Percentiles rank a stretch among this genome's conserved stretches.
Conservation (phyloP, 2,888 invertebrate genomes). For the Limulus polyphemus region DNA sequence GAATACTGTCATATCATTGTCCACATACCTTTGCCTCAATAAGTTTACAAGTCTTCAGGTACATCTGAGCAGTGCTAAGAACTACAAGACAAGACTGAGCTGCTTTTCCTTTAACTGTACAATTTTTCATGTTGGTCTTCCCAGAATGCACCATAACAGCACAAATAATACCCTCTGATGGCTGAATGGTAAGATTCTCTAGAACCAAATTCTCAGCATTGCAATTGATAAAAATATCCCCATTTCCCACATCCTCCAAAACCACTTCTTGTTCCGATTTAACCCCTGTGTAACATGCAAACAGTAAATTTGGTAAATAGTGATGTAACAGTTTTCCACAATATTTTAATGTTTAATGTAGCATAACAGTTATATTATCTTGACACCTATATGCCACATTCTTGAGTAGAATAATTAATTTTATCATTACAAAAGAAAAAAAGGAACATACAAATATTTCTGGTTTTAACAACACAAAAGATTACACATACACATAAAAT, state of each 20-base stretch:
- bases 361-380: no score
- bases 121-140: constrained; percentile 11
- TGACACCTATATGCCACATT: no score
- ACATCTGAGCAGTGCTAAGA: constrained; percentile 5
- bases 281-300: constrained; percentile 10
- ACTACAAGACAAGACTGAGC: constrained; percentile 12
- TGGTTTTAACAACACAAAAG: no score
- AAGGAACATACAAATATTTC: no score
- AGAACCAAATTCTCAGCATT: constrained; percentile 12
- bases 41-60: no score
- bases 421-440: no score
- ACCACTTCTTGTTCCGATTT: constrained; percentile 11
- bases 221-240: constrained; percentile 24
- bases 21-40: no score
- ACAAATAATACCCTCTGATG: constrained; percentile 13
- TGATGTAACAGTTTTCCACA: not conserved
- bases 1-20: no score
- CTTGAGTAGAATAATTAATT: no score
- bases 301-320: not conserved
- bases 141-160: constrained; percentile 23
- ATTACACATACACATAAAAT: no score
- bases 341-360: no score
- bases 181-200: constrained; percentile 17
- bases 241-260: constrained; percentile 18
- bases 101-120: constrained; percentile 17